Conservation (phyloP, 1,140 invertebrate genomes). For the Drosophila paulistorum region DNA sequence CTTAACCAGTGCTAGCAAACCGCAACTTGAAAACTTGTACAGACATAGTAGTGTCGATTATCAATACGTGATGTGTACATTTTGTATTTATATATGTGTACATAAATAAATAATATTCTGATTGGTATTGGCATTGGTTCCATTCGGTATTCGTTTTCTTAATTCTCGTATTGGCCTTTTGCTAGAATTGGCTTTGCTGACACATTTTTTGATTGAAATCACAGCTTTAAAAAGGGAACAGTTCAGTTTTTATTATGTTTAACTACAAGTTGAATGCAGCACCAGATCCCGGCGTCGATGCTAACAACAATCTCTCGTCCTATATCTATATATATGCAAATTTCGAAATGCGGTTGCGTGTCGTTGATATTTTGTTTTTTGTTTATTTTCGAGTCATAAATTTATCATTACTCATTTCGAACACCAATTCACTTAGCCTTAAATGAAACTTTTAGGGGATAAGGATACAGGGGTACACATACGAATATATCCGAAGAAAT, state of each 20-base stretch:
- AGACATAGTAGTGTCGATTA: not conserved
- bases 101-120: not conserved
- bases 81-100: slow-evolving; percentile 18
- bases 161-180: slow-evolving; percentile 20
- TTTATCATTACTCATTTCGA: slow-evolving; percentile 12
- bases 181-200: slow-evolving; percentile 25
- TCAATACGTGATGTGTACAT: not conserved
- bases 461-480: slow-evolving; percentile 2
- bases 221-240: slow-evolving; percentile 28
- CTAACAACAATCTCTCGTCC: slow-evolving; percentile 10
- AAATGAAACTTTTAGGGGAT: slow-evolving; percentile 5
- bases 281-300: slow-evolving; percentile 6
- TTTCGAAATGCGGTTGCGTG: slow-evolving; percentile 14
- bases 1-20: not conserved
- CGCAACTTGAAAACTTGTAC: not conserved
- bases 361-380: slow-evolving; percentile 4
- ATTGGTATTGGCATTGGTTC: slow-evolving; percentile 3
- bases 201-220: slow-evolving; percentile 35
- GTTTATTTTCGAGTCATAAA: slow-evolving; percentile 5
- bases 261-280: slow-evolving; percentile 15
- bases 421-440: slow-evolving; percentile 15
- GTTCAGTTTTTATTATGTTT: slow-evolving; percentile 16
- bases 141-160: slow-evolving; percentile 4
- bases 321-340: slow-evolving; percentile 13
- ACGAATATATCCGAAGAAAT: slow-evolving; percentile 14